Conservation (phyloP, 2,888 invertebrate species). For the Priocnemis perturbator region DNA sequence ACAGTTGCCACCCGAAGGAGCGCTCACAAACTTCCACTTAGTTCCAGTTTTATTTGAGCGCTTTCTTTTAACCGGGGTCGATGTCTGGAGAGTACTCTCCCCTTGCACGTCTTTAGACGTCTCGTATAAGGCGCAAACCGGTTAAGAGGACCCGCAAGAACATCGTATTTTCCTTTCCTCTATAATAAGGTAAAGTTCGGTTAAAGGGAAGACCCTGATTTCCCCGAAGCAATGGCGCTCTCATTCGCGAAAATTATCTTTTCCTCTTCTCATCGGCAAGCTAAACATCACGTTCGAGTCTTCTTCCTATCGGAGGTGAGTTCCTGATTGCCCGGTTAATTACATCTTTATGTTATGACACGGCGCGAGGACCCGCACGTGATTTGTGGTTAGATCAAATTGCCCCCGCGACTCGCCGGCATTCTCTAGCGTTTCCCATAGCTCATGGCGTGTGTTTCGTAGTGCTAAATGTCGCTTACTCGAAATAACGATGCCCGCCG, state of each 20-base stretch:
- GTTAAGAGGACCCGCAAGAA: too few species aligned
- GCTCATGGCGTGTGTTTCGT: too few species aligned
- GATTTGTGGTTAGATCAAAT: slow-evolving; percentile 57
- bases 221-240: not conserved
- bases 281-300: slow-evolving; percentile 56
- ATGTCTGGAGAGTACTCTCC: not conserved
- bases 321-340: slow-evolving; percentile 57
- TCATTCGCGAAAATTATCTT: slow-evolving; percentile 28
- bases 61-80: too few species aligned
- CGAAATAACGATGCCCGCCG: slow-evolving; percentile 43
- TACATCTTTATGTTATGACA: slow-evolving; percentile 62
- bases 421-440: slow-evolving; percentile 31
- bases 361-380: slow-evolving; percentile 46
- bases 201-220: not conserved
- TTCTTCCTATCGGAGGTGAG: slow-evolving; percentile 39
- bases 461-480: slow-evolving; percentile 57
- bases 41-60: too few species aligned
- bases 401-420: slow-evolving; percentile 48
- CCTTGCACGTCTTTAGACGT: not conserved
- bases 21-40: too few species aligned
- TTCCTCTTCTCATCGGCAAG: slow-evolving; percentile 50
- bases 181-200: not conserved
- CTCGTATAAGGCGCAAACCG: not conserved
- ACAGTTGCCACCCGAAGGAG: slow-evolving; percentile 13
- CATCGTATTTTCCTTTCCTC: not conserved